Evolutionary conservation across 2,797 vertebrate species (phyloP).

Genomic region (Melanotaenia pygmaea): DNA sequence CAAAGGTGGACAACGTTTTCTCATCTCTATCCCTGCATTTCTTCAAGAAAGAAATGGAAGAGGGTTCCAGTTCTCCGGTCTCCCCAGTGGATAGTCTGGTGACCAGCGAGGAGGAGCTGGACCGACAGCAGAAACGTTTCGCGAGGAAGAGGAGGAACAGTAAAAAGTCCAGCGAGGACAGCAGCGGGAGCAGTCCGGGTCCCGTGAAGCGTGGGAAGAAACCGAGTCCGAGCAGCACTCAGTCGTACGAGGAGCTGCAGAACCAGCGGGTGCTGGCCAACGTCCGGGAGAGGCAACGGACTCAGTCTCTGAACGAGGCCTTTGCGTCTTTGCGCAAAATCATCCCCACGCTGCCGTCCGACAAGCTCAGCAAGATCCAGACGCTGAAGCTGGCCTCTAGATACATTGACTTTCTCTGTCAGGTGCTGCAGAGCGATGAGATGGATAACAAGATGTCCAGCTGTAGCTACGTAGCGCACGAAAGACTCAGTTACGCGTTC

Average conservation of each 20-base stretch:
- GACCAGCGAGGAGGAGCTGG: slow-evolving; percentile 88
- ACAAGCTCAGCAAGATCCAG: slow-evolving; percentile 89
- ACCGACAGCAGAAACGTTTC: slow-evolving; percentile 81
- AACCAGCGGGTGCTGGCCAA: slow-evolving; percentile 88
- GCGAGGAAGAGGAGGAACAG: slow-evolving; percentile 82
- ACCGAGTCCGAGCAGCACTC: slow-evolving; percentile 80
- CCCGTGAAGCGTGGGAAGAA: slow-evolving; percentile 81
- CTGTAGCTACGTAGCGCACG: slow-evolving; percentile 89
- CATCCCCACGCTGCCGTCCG: slow-evolving; percentile 87
- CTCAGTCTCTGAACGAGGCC: slow-evolving; percentile 88
- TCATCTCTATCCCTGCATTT: slow-evolving; percentile 80
- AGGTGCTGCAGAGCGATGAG: slow-evolving; percentile 89
- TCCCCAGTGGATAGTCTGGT: slow-evolving; percentile 86
- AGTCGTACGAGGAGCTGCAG: slow-evolving; percentile 88
- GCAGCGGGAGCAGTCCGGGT: slow-evolving; percentile 82
- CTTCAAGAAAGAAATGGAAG: slow-evolving; percentile 87
- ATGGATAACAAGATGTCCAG: slow-evolving; percentile 90
- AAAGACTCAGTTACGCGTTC: slow-evolving; percentile 88
- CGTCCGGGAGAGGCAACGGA: slow-evolving; percentile 85
- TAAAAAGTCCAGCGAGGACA: slow-evolving; percentile 84
- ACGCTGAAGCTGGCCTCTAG: slow-evolving; percentile 88
- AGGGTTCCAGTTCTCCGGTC: slow-evolving; percentile 84
- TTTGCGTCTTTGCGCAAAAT: slow-evolving; percentile 87
- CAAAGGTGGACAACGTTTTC: slow-evolving; percentile 79
- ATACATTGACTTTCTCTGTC: slow-evolving; percentile 87